A percentile compares a stretch with the other conserved stretches of the same genome.
Evolutionary conservation across 2,113 vertebrate species (phyloP).

Genomic region (Microcebus griseorufus): DNA sequence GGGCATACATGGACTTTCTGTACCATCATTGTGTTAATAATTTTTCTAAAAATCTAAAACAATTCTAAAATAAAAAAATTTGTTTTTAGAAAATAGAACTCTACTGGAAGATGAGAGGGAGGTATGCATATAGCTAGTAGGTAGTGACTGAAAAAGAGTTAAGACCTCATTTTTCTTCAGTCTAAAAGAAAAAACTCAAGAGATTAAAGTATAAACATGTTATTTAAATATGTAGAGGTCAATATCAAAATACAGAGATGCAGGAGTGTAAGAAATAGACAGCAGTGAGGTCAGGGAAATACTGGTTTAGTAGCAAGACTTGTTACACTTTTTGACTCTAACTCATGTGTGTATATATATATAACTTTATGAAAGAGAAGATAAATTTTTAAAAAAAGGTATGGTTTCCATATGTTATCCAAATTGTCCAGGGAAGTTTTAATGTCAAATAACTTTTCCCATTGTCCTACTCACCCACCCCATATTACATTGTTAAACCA

Average conservation of each 20-base stretch:
- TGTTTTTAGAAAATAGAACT: not conserved
- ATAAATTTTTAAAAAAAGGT: constrained; percentile 16
- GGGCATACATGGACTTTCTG: not conserved
- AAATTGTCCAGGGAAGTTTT: not conserved
- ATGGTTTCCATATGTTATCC: not conserved
- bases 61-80: not conserved
- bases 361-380: not conserved
- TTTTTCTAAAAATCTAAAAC: not conserved
- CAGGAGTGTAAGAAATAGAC: not conserved
- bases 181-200: not conserved
- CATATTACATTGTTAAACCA: not conserved
- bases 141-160: not conserved
- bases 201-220: not conserved
- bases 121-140: not conserved
- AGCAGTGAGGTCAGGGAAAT: not conserved
- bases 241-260: not conserved
- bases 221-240: not conserved
- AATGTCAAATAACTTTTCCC: not conserved
- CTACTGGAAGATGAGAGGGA: not conserved
- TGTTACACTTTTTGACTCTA: not conserved
- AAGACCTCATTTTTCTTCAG: not conserved
- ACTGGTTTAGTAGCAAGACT: not conserved
- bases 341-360: not conserved
- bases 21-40: not conserved
- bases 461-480: not conserved